Evolutionary conservation across 2,113 vertebrate genomes (phyloP), one percentile per base, ranked within the genome.

Genomic region (Notothenia rossii): DNA sequence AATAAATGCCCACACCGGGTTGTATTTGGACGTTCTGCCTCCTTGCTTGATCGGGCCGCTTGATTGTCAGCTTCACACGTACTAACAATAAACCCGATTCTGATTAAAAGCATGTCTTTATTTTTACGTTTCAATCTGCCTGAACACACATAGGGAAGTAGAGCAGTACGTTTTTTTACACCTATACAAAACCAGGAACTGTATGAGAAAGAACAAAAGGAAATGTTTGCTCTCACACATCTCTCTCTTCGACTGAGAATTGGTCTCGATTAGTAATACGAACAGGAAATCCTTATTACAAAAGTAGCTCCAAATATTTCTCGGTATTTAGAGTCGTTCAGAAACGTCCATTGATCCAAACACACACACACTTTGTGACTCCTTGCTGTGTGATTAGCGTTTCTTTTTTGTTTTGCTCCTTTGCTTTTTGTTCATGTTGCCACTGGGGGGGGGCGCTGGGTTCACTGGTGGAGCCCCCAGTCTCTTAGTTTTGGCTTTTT

Each of bases 401-500:
- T 29, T 29, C 29, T 29, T 29, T 84, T 91, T 91, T 0, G 55
- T 36, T 72, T 94, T 96, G 46, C 15, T 84, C 66, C 95, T 96
- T 64, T 96, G 97, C 59, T 95, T 97, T 84, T 96, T 97, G 83
- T 96, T 97, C 82, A 90, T 88, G 64, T 76, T 86, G 75, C 89
- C 86, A 75, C 88, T 90, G 87, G 93, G 92, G 75, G 95, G 87
- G 7, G 94, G 91, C 1, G 93, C 82, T 58, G 96, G 94, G 84
- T 92, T 96, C 40, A 88, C 80, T 5, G 96, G 94, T n/a, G 97
- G 96, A 53, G 98, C 98, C 51, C 98, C 98, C 43, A 99, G 94
- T 86, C 97, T 99, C 93, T 98, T 99, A 29, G 88, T 96, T 92
- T 98, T 99, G 50, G 97, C 97, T 83, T 96, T 98, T 88, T 95